phyloP scores from a whole-genome alignment of 2,113 vertebrate genomes.

The Coryphaenoides rupestris region DNA sequence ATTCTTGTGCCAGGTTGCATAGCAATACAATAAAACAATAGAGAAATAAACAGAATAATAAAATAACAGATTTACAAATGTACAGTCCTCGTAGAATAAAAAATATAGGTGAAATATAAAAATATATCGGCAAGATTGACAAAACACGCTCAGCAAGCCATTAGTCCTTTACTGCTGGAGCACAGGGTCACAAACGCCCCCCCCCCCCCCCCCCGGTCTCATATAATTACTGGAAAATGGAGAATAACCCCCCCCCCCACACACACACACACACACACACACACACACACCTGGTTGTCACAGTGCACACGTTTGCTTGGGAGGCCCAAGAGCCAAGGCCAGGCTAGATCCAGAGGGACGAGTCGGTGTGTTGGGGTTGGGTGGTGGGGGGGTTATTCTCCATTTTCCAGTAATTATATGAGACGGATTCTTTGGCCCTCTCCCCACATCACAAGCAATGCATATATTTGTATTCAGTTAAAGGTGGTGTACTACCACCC shows the following conservation, averaged over 20 bases:
- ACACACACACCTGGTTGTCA: slow-evolving; percentile 28
- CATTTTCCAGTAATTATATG: slow-evolving; percentile 55
- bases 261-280: too few relatives aligned
- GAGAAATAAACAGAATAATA: too few relatives aligned
- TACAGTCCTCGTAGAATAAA: too few relatives aligned
- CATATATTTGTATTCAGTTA: slow-evolving; percentile 65
- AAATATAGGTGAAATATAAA: too few relatives aligned
- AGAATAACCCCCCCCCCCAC: too few relatives aligned
- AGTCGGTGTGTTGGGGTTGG: slow-evolving; percentile 5
- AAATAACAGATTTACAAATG: too few relatives aligned
- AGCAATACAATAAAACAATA: too few relatives aligned
- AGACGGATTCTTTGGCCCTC: slow-evolving; percentile 60
- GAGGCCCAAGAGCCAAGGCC: slow-evolving; percentile 30
- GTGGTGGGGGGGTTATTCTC: slow-evolving; percentile 53
- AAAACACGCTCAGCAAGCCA: too few relatives aligned
- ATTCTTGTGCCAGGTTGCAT: too few relatives aligned
- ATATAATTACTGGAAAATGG: slow-evolving; percentile 54
- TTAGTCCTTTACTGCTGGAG: too few relatives aligned
- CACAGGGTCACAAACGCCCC: slow-evolving; percentile 66
- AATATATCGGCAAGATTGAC: too few relatives aligned
- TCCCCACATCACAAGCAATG: slow-evolving; percentile 60
- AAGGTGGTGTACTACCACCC: too few relatives aligned
- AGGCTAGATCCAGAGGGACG: slow-evolving; percentile 28
- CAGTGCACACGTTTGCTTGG: slow-evolving; percentile 38
- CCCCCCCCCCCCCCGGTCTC: slow-evolving; percentile 64